A percentile compares a stretch with the other conserved stretches of the same genome.
Evolutionary conservation across 2,797 vertebrate genomes (phyloP).

Genomic region (Corythornis leucogaster): DNA sequence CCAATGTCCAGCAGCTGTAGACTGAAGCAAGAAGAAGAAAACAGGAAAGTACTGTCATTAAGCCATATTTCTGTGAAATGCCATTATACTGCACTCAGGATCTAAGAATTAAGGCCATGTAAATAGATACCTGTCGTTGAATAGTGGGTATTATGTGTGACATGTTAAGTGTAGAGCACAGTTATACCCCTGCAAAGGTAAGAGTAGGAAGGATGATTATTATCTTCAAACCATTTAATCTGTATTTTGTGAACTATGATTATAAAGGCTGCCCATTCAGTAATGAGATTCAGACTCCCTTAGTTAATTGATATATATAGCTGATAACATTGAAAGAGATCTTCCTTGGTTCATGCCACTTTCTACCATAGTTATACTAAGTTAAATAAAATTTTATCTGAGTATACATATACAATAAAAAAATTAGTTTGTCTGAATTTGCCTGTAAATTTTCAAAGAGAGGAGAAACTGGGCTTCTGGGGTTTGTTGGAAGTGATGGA

Average conservation of each 20-base stretch:
- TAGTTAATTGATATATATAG: conserved; percentile 11
- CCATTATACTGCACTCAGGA: not conserved
- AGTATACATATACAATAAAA: not conserved
- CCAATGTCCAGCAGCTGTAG: not conserved
- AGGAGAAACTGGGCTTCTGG: not conserved
- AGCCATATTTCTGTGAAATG: not conserved
- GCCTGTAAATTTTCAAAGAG: not conserved
- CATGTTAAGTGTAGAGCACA: not conserved
- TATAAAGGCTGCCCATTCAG: conserved; percentile 18
- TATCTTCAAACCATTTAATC: conserved; percentile 20
- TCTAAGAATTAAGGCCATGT: not conserved
- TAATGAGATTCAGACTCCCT: not conserved
- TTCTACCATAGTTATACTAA: not conserved
- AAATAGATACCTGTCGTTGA: not conserved
- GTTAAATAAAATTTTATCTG: not conserved
- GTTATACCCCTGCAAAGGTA: not conserved
- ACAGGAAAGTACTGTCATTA: not conserved
- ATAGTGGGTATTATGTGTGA: not conserved
- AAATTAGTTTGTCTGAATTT: not conserved
- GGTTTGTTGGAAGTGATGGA: not conserved
- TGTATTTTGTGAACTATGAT: not conserved
- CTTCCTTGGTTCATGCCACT: not conserved
- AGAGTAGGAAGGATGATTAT: not conserved
- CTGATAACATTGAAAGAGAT: not conserved
- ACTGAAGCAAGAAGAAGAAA: not conserved